Percentiles rank a stretch among this genome's conserved stretches.
Conservation (phyloP, 2,113 vertebrate genomes). For the Crotalus tigris region DNA sequence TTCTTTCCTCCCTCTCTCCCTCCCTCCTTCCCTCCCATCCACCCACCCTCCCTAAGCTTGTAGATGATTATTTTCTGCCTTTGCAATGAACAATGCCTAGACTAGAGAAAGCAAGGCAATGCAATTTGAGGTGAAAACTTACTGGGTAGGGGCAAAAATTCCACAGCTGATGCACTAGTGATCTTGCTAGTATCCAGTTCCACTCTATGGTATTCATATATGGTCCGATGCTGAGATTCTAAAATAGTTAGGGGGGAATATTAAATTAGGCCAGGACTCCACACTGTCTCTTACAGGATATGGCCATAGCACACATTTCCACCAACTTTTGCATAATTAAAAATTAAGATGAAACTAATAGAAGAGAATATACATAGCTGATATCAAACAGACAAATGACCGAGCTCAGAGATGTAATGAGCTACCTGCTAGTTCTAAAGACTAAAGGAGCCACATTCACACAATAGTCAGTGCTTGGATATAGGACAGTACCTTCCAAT, state of each 20-base stretch:
- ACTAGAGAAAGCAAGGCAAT: accelerated
- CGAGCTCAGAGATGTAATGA: background rate
- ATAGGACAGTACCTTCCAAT: background rate
- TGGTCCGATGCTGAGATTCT: constrained; percentile 80
- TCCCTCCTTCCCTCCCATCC: background rate
- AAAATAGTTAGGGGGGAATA: background rate
- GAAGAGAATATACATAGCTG: background rate
- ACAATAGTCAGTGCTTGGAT: background rate
- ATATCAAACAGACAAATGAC: background rate
- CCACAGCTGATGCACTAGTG: constrained; percentile 77
- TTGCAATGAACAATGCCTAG: background rate
- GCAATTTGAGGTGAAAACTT: constrained; percentile 56
- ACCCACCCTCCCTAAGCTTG: background rate
- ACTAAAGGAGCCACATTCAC: background rate
- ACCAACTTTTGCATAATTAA: accelerated
- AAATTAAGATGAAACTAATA: background rate
- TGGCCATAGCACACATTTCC: background rate
- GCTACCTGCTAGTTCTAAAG: background rate
- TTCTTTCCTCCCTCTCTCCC: background rate
- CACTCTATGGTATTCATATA: constrained; percentile 93
- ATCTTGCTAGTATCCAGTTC: constrained; percentile 84
- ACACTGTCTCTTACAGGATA: background rate
- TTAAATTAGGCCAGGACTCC: accelerated
- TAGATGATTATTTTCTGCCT: background rate
- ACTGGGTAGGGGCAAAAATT: constrained; percentile 91